Percentiles rank a stretch among this genome's conserved stretches.
Evolutionary conservation across 2,888 invertebrate species (phyloP).

Genomic region (Drosophila maculinotata): DNA sequence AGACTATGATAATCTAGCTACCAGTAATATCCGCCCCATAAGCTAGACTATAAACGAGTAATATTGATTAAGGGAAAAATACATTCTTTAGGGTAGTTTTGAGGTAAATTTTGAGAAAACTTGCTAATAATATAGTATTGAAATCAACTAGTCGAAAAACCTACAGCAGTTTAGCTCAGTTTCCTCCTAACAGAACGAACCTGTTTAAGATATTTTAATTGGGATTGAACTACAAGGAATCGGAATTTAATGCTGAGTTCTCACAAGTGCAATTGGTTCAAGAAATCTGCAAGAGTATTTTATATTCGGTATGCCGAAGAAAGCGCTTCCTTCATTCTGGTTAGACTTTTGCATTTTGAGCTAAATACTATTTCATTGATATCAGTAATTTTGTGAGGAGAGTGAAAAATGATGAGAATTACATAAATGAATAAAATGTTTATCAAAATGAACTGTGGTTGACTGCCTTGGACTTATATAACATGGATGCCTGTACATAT

Average conservation of each 20-base stretch:
- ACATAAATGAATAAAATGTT: slow-evolving; percentile 18
- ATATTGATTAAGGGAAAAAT: neutral
- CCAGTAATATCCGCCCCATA: neutral
- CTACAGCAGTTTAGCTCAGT: too few species aligned
- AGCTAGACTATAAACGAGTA: too few species aligned
- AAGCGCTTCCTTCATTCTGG: neutral
- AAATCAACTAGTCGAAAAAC: too few species aligned
- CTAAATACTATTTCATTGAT: slow-evolving; percentile 6
- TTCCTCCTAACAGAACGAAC: too few species aligned
- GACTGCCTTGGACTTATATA: slow-evolving; percentile 24
- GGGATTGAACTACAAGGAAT: neutral
- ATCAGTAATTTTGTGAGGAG: slow-evolving; percentile 1
- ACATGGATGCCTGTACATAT: slow-evolving; percentile 14
- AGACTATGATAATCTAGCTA: neutral
- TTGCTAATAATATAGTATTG: too few species aligned
- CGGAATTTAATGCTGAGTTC: neutral
- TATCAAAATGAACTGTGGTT: slow-evolving; percentile 18
- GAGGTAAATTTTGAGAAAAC: neutral
- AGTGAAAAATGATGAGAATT: slow-evolving; percentile 2
- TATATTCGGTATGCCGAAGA: slow-evolving; percentile 31
- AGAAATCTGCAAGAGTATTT: slow-evolving; percentile 27
- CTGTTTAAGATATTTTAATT: too few species aligned
- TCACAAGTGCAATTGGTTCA: neutral
- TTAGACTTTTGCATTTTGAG: slow-evolving; percentile 18
- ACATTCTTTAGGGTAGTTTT: too few species aligned